Conservation (phyloP, 2,888 invertebrate species). For the Heteropelma amictum region DNA sequence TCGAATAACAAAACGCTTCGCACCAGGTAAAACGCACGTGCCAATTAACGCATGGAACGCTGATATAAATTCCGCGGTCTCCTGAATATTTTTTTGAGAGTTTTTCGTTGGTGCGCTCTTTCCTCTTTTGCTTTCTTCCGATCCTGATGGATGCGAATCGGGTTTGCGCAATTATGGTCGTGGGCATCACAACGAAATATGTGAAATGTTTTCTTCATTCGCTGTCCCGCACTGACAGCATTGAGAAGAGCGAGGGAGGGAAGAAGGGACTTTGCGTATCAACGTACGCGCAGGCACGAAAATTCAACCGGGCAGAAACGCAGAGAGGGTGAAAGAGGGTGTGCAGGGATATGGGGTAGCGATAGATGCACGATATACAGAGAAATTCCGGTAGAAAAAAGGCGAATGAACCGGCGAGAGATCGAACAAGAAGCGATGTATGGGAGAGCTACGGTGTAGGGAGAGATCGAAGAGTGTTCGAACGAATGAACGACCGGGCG, state of each 20-base stretch:
- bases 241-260: constrained; percentile 15
- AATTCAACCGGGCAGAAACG: constrained; percentile 38
- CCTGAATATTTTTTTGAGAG: too few species aligned
- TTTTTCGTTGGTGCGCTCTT: too few species aligned
- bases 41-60: too few species aligned
- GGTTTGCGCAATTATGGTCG: too few species aligned
- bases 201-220: too few species aligned
- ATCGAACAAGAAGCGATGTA: constrained; percentile 35
- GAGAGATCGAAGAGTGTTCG: constrained; percentile 64
- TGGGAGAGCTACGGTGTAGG: constrained; percentile 8
- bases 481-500: constrained; percentile 61
- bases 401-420: constrained; percentile 38
- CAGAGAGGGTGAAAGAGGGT: constrained; percentile 54
- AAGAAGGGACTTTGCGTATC: constrained; percentile 60
- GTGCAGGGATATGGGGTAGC: not conserved
- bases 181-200: too few species aligned
- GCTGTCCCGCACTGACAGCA: too few species aligned
- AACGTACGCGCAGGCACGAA: constrained; percentile 70
- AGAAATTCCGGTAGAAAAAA: constrained; percentile 47
- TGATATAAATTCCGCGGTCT: too few species aligned
- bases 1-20: too few species aligned
- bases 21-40: too few species aligned
- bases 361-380: constrained; percentile 20
- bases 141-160: too few species aligned
- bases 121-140: too few species aligned